These are phyloP conservation scores for Melanotus villosus DNA, from an alignment of 2,888 invertebrate species.

Conservation along the genomic window DNA sequence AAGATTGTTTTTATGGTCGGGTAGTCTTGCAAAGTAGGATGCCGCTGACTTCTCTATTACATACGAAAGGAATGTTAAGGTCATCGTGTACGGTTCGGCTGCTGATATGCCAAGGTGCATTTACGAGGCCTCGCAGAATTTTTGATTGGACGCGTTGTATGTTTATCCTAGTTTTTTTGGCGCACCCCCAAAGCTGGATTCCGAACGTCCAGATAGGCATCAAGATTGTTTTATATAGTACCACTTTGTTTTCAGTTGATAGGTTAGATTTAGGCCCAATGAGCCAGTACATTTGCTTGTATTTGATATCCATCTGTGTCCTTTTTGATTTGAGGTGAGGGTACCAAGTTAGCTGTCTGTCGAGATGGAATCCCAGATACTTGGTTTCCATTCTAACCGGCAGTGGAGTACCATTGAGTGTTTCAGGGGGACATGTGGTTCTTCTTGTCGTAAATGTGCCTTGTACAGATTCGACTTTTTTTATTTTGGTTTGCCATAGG, in stretches of 20 bases:
- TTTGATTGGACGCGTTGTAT: constrained; percentile 12
- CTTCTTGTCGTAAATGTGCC: no score
- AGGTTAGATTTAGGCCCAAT: constrained; percentile 1
- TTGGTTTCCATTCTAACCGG: no score
- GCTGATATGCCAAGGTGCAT: constrained; percentile 6
- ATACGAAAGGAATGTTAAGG: constrained; percentile 10
- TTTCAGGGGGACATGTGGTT: neutral
- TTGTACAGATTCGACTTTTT: neutral
- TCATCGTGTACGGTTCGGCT: neutral
- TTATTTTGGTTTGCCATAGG: neutral
- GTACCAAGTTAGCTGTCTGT: neutral
- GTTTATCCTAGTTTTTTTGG: neutral
- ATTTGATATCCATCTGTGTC: neutral
- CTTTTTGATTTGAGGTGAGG: constrained; percentile 5
- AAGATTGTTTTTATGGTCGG: no score
- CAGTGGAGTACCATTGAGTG: neutral
- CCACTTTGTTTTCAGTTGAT: constrained; percentile 13
- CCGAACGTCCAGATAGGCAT: constrained; percentile 1
- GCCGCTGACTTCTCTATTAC: no score
- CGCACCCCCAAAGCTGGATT: constrained; percentile 5
- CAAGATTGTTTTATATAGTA: constrained; percentile 9
- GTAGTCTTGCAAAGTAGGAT: no score
- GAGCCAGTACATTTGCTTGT: constrained; percentile 6
- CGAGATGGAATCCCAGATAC: no score
- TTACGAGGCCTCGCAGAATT: neutral